Evolutionary conservation across 2,797 vertebrate genomes (phyloP), one percentile per base, ranked within the genome.

Genomic region (Silurus lanzhouensis): DNA sequence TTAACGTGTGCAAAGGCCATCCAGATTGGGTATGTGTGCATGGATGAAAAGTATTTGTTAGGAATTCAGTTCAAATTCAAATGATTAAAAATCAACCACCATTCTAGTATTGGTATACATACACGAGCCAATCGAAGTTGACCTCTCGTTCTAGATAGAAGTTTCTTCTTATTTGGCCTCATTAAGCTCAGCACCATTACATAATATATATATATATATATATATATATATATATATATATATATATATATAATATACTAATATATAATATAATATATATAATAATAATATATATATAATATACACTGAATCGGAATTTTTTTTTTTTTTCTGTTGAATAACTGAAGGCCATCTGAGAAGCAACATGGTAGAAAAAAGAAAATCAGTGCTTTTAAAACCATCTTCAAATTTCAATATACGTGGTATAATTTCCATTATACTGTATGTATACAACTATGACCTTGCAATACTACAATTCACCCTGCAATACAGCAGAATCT

Each of bases 1-100:
- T 90, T 90, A 76, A 90, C 81, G 86, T 81, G 48, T 77, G 86
- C 46, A 79, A 84, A 84, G 85, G 66, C 85, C 68, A 57, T 77
- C 52, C 85, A 83, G 66, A 80, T n/a, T 82, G 74, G 61, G 20
- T 78, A 72, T 82, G 84, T 83, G 81, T 80, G 79, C 72, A 17
- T 4, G 57, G 55, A 72, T 55, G 61, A 61, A 72, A 84, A 75
- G 78, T 46, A 55, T 60, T 61, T 76, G 81, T 48, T 58, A n/a
- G 48, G 81, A 57, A 57, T 78, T 66, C 20, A 10, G 15, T 67
- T 52, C 1, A 81, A 80, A 52, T 81, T 57, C 10, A 22, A 78
- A 77, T 58, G 20, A 68, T 63, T 6, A 46, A 38, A 15, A 27
- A 44, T 63, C 22, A 44, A 61, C 75, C 31, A 25, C 22, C 46